Conservation (phyloP, 2,113 vertebrate genomes). For the Pagrus major region DNA sequence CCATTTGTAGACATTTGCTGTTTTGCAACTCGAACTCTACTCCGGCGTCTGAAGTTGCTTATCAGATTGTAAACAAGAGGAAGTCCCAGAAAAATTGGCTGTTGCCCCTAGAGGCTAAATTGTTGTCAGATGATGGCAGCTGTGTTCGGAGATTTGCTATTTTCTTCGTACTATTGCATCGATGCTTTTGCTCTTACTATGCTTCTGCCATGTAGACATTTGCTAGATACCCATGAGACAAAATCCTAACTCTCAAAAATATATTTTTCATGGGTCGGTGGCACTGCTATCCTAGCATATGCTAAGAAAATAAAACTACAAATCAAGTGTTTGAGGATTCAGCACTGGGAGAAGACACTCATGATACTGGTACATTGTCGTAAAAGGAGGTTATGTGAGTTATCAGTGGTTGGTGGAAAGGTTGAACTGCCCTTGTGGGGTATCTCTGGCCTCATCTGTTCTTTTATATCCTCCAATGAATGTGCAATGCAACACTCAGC, state of each 20-base stretch:
- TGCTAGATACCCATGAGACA: neutral
- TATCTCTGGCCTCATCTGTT: conserved; percentile 13
- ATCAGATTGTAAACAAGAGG: too few species aligned
- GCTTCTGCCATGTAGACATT: neutral
- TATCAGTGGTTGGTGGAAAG: neutral
- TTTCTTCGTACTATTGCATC: too few species aligned
- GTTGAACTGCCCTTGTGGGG: neutral
- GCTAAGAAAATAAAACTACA: neutral
- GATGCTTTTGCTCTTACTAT: neutral
- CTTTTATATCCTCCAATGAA: neutral
- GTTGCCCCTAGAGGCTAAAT: too few species aligned
- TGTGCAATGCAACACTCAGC: neutral
- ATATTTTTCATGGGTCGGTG: neutral
- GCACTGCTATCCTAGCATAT: neutral
- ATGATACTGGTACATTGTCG: neutral
- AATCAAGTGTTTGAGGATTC: neutral
- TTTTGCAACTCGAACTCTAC: too few species aligned
- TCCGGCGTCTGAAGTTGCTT: too few species aligned
- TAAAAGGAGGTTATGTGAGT: neutral
- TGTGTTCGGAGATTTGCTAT: too few species aligned
- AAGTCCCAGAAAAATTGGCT: too few species aligned
- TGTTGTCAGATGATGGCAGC: too few species aligned
- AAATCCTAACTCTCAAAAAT: conserved; percentile 2
- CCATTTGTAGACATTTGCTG: too few species aligned
- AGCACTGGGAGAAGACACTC: neutral